Percentiles rank a stretch among this genome's conserved stretches.
Conservation (phyloP, 2,888 invertebrate species). For the Tiliacea citrago region DNA sequence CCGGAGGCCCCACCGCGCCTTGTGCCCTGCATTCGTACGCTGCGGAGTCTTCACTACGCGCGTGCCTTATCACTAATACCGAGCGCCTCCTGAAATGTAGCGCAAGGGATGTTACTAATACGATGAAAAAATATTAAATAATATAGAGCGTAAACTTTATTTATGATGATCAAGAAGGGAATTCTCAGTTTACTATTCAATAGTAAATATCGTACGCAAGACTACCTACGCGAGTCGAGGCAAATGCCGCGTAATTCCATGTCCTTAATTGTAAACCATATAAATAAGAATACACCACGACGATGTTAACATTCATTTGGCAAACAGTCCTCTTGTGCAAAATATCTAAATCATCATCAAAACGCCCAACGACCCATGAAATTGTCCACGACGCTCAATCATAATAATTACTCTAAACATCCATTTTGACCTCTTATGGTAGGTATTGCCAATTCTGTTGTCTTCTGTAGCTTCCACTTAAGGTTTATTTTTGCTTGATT, state of each 20-base stretch:
- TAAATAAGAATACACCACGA: conserved; percentile 24
- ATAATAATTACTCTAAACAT: conserved; percentile 78
- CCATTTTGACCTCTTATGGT: conserved; percentile 55
- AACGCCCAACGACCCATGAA: conserved; percentile 79
- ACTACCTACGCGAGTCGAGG: not conserved
- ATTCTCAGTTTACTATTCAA: not conserved
- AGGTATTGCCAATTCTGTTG: conserved; percentile 51
- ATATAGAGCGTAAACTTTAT: not conserved
- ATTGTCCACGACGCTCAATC: conserved; percentile 75
- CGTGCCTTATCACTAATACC: conserved; percentile 94
- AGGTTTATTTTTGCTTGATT: conserved; percentile 50
- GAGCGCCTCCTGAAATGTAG: conserved; percentile 93
- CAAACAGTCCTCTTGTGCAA: conserved; percentile 53
- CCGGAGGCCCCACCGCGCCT: conserved; percentile 92
- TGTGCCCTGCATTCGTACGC: conserved; percentile 96
- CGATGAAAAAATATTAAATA: not conserved
- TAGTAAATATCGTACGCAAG: not conserved
- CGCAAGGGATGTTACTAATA: conserved; percentile 10
- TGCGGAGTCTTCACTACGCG: conserved; percentile 94
- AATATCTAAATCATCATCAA: conserved; percentile 66
- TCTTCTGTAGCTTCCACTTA: conserved; percentile 49
- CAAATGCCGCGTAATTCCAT: not conserved
- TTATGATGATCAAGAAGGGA: not conserved
- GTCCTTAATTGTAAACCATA: conserved; percentile 2
- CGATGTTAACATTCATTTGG: conserved; percentile 42